Base-by-base conservation (phyloP, 2,113 vertebrate species). In the Rhabdornis inornatus region DNA sequence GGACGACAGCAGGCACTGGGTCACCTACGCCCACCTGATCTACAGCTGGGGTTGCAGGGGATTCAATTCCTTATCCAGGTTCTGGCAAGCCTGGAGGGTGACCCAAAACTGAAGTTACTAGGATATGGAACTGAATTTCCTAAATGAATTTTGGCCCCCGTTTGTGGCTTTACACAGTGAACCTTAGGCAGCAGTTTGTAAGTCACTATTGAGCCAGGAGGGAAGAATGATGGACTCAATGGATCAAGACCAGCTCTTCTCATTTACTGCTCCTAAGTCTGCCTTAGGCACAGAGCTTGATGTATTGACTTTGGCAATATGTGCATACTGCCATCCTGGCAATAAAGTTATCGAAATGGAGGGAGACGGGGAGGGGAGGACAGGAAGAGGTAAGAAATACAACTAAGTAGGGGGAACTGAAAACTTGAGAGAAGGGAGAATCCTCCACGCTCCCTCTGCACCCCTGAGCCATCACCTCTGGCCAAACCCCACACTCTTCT, bases 261-360 rank as follows among this genome's bases (percentile, higher is more conserved):
- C 56, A 71, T 86, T 93, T 93, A 84, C 88, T 23, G 1, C 47
- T 69, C 50, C 71, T 75, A 90, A 96, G 66, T 49, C 78, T 2
- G 63, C 79, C 72, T 40, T 61, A 80, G 87, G 87, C 64, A 2
- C 50, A 44, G 56, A 76, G 14, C 84, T 88, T 96, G 82, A 91
- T 79, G 22, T 94, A 95, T 80, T 90, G 94, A 92, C 78, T 90
- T 94, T 95, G 93, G 92, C 93, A 96, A 84, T 7, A 19, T 7
- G 27, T 6, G 15, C 19, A 3, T 61, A 31, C 83, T 90, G 83
- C 80, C 90, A 93, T n/a, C 89, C 76, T 90, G 82, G 79, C 77
- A 83, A 89, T 79, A 70, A 81, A 88, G 40, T 86, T 72, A 92
- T 49, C 50, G 7, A 84, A 80, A 83, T 60, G 25, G 65, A 78